These are phyloP conservation scores for Allobates femoralis DNA, from an alignment of 2,797 vertebrate genomes.

Conservation along the genomic window DNA sequence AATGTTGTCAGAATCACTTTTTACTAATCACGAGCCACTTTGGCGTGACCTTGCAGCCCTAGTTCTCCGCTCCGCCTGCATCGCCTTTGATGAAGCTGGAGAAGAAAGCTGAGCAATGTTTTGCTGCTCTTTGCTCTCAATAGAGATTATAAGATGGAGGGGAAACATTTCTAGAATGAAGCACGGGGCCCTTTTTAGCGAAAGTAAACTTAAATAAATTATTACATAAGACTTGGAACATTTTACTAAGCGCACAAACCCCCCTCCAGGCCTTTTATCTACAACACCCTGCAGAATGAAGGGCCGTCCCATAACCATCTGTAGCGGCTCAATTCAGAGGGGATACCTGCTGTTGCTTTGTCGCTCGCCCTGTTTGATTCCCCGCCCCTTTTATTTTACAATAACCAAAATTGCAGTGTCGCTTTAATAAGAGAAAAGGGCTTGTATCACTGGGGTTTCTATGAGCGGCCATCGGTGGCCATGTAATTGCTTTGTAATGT, in stretches of 20 bases:
- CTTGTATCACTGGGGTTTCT: conserved; percentile 77
- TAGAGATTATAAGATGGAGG: neutral
- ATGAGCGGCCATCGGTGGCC: conserved; percentile 80
- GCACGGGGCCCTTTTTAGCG: conserved; percentile 73
- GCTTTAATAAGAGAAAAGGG: conserved; percentile 83
- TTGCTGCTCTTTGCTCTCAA: neutral
- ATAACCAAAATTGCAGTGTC: conserved; percentile 84
- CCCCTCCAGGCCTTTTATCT: conserved; percentile 81
- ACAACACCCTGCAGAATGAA: conserved; percentile 78
- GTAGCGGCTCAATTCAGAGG: conserved; percentile 79
- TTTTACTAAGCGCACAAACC: conserved; percentile 74
- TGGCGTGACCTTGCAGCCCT: neutral
- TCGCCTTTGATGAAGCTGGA: neutral
- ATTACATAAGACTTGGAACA: conserved; percentile 72
- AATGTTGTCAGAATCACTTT: no score
- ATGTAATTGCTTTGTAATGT: conserved; percentile 85
- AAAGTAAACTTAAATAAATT: conserved; percentile 74
- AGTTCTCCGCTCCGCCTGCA: neutral
- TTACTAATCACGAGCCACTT: no score
- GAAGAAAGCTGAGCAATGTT: neutral
- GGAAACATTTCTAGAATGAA: conserved; percentile 68
- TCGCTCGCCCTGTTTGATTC: conserved; percentile 79
- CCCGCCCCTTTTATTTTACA: conserved; percentile 83
- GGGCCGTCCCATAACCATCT: conserved; percentile 84
- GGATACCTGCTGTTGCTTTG: conserved; percentile 83